phyloP scores from a whole-genome alignment of 2,113 vertebrate genomes.

The Archilochus colubris region DNA sequence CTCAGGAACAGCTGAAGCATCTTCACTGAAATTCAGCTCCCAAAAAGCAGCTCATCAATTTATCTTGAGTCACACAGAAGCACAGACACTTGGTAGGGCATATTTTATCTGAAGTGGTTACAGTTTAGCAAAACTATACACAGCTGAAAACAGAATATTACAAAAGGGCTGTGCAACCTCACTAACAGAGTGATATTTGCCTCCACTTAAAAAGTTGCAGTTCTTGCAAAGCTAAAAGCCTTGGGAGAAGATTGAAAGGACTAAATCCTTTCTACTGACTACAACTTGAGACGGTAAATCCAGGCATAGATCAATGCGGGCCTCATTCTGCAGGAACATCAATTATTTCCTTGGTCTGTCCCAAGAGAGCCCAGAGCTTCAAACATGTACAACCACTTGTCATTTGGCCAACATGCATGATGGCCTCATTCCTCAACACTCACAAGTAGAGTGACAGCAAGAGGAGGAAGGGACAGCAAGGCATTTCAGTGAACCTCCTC shows the following conservation, averaged over 20 bases:
- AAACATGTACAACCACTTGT: background rate
- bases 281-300: background rate
- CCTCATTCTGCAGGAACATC: background rate
- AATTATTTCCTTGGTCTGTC: background rate
- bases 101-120: background rate
- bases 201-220: background rate
- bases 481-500: constrained; percentile 4
- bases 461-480: background rate
- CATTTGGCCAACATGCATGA: background rate
- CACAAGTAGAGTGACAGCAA: background rate
- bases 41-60: background rate
- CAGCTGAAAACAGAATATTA: background rate
- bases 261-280: background rate
- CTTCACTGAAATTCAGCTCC: background rate
- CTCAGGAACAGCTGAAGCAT: background rate
- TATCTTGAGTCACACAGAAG: background rate
- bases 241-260: background rate
- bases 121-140: background rate
- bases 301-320: background rate
- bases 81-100: background rate
- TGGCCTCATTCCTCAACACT: constrained; percentile 9
- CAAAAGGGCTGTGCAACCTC: background rate
- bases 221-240: background rate
- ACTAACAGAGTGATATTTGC: background rate
- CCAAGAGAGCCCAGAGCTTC: background rate